Percentiles rank a stretch among this genome's conserved stretches.
phyloP scores from a whole-genome alignment of 92 coral and sea anemone genomes.

The Phenganax marumi region DNA sequence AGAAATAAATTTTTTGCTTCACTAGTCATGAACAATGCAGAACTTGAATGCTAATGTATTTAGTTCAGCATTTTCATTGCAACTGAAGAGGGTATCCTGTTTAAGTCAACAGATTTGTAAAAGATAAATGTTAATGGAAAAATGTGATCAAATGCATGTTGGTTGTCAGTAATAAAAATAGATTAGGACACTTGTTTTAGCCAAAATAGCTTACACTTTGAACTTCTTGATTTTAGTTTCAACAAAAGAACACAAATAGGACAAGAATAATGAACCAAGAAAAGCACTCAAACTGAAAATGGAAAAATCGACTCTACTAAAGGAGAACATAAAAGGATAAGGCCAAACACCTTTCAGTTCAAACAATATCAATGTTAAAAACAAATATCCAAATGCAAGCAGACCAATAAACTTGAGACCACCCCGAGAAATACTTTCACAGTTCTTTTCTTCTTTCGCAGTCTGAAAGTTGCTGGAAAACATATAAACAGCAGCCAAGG shows the following conservation, averaged over 20 bases:
- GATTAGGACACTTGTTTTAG: too few species aligned
- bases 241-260: slow-evolving; percentile 24
- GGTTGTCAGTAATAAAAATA: too few species aligned
- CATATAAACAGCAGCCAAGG: background rate
- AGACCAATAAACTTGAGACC: slow-evolving; percentile 11
- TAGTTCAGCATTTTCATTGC: too few species aligned
- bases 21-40: too few species aligned
- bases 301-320: slow-evolving; percentile 16
- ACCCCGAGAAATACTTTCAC: slow-evolving; percentile 7
- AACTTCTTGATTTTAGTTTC: slow-evolving; percentile 25
- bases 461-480: slow-evolving; percentile 23
- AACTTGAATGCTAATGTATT: too few species aligned
- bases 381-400: slow-evolving; percentile 19
- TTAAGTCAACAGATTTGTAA: too few species aligned
- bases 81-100: too few species aligned
- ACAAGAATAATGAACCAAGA: background rate
- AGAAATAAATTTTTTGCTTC: too few species aligned
- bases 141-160: too few species aligned
- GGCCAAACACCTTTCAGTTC: slow-evolving; percentile 36
- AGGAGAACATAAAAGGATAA: slow-evolving; percentile 40
- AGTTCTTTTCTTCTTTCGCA: slow-evolving; percentile 14
- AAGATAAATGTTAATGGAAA: too few species aligned
- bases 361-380: slow-evolving; percentile 13
- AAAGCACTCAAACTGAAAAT: slow-evolving; percentile 3
- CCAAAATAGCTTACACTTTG: background rate